These are phyloP conservation scores for Gymnopithys bicolor DNA, from an alignment of 2,797 vertebrate genomes.

Conservation along the genomic window DNA sequence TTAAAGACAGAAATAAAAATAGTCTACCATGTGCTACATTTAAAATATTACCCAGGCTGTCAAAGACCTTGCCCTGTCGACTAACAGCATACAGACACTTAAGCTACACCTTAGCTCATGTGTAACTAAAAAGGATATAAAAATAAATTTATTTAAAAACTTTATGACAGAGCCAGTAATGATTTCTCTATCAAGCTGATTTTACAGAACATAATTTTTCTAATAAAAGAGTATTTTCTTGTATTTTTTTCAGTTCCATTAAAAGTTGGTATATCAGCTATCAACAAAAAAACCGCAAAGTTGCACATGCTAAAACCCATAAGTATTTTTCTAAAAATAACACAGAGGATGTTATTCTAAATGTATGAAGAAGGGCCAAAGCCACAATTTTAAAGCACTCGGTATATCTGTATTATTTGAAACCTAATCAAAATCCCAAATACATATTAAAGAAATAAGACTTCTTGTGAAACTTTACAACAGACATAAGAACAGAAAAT, in stretches of 20 bases:
- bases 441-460: not conserved
- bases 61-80: not conserved
- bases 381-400: not conserved
- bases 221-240: not conserved
- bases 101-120: not conserved
- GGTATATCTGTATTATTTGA: not conserved
- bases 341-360: not conserved
- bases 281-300: not conserved
- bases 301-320: not conserved
- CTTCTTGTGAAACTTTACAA: not conserved
- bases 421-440: not conserved
- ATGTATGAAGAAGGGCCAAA: not conserved
- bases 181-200: not conserved
- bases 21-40: not conserved
- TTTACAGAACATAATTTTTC: not conserved
- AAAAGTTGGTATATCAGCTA: not conserved
- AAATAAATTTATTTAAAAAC: not conserved
- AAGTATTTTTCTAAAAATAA: not conserved
- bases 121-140: not conserved
- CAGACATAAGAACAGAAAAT: not conserved
- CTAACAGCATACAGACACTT: not conserved
- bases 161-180: not conserved
- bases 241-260: not conserved
- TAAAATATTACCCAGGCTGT: not conserved
- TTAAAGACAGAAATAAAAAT: not conserved